Evolutionary conservation across 2,113 vertebrate genomes (phyloP).

Genomic region (Baryphthengus martii): DNA sequence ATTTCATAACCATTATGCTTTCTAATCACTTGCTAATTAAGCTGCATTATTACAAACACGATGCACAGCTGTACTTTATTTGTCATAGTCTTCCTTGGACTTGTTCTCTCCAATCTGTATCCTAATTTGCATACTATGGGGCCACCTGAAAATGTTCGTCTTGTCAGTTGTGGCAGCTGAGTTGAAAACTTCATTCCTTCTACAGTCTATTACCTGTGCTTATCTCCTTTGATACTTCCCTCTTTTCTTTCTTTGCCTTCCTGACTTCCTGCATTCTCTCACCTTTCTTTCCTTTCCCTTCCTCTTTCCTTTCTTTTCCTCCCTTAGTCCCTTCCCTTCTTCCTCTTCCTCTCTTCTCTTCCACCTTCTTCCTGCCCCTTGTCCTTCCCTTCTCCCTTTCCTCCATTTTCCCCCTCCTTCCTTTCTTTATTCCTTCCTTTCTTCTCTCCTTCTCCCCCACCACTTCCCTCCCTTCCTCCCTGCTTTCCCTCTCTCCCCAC

Average conservation of each 20-base stretch:
- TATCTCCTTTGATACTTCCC: not conserved
- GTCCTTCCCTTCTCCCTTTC: not conserved
- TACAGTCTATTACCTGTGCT: not conserved
- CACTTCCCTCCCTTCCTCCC: not conserved
- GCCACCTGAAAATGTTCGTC: not conserved
- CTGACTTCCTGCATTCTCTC: too few relatives aligned
- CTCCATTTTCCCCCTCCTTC: too few relatives aligned
- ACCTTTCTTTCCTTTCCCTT: not conserved
- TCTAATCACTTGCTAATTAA: conserved; percentile 47
- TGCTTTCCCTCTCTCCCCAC: not conserved
- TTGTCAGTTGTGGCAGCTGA: not conserved
- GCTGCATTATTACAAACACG: not conserved
- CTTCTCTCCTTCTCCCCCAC: too few relatives aligned
- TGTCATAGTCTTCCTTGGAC: not conserved
- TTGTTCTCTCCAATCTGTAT: not conserved
- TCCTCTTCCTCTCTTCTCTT: too few relatives aligned
- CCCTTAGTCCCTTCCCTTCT: not conserved
- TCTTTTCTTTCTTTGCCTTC: not conserved
- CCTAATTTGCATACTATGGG: not conserved
- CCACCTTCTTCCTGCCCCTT: too few relatives aligned
- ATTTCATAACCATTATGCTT: conserved; percentile 32
- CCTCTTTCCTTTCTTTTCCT: too few relatives aligned
- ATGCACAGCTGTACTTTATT: not conserved
- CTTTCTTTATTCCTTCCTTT: not conserved
- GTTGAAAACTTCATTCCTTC: not conserved